Percentiles rank a stretch among this genome's conserved stretches.
Evolutionary conservation across 2,888 invertebrate species (phyloP).

Genomic region (Ophion costatus): DNA sequence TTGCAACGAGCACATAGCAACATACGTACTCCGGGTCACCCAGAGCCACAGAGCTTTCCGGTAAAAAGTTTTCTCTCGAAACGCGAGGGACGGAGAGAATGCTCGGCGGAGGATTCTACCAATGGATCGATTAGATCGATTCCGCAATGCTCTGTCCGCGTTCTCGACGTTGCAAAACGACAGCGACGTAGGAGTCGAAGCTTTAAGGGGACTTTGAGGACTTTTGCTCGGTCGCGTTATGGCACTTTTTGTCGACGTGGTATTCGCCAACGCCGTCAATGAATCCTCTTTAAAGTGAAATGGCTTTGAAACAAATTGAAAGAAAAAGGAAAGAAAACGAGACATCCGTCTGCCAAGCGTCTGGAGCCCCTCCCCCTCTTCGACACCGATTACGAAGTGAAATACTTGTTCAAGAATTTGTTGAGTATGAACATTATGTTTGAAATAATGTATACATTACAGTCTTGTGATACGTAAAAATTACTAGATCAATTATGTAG

Average conservation of each 20-base stretch:
- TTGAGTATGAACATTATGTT: neutral
- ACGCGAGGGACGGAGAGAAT: neutral
- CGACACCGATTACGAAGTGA: neutral
- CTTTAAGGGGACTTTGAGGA: conserved; percentile 41
- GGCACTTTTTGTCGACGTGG: conserved; percentile 31
- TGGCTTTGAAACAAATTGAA: conserved; percentile 6
- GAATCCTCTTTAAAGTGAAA: conserved; percentile 29
- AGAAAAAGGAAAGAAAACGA: conserved; percentile 2
- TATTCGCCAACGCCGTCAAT: conserved; percentile 17
- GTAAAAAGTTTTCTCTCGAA: neutral
- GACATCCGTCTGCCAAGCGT: neutral
- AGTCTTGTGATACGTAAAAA: too few relatives aligned
- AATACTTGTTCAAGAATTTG: neutral
- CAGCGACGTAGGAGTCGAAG: conserved; percentile 16
- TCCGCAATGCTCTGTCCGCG: conserved; percentile 30
- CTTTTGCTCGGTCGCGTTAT: conserved; percentile 32
- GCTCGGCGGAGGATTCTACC: neutral
- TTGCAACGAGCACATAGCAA: neutral
- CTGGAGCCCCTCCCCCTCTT: neutral
- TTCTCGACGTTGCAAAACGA: conserved; percentile 24
- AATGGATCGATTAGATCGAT: conserved; percentile 50
- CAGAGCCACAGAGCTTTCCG: conserved; percentile 18
- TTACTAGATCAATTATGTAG: too few relatives aligned
- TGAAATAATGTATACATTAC: too few relatives aligned
- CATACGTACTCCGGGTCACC: neutral